Evolutionary conservation across 2,113 vertebrate genomes (phyloP).

Genomic region (Myiagra hebetior): DNA sequence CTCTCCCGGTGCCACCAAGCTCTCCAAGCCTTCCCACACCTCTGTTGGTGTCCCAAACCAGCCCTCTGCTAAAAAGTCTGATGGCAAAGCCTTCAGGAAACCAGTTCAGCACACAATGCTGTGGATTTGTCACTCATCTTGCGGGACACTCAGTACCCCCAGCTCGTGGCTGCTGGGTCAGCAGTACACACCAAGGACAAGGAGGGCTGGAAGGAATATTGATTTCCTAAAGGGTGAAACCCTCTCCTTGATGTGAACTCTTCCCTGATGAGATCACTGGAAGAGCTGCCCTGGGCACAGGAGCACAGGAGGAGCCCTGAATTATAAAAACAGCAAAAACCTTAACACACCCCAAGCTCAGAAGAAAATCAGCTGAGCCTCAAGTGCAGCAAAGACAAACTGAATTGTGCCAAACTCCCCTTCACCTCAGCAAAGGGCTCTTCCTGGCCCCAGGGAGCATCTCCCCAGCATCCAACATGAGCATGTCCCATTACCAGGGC

Average conservation of each 20-base stretch:
- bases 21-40: neutral
- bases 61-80: neutral
- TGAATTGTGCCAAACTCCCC: neutral
- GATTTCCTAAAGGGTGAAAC: neutral
- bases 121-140: slow-evolving; percentile 37
- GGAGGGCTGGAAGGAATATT: slow-evolving; percentile 42
- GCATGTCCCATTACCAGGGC: neutral
- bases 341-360: neutral
- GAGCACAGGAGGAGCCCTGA: accelerated
- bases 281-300: neutral
- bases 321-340: neutral
- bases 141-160: neutral
- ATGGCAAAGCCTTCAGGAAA: neutral
- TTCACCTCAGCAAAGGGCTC: neutral
- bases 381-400: neutral
- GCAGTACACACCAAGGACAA: neutral
- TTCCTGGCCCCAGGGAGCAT: neutral
- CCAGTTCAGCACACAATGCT: slow-evolving; percentile 18
- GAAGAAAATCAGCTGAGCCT: neutral
- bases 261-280: neutral
- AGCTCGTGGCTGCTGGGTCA: neutral
- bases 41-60: neutral
- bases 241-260: neutral
- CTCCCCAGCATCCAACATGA: neutral
- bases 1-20: no score